Conservation (phyloP, 2,797 vertebrate genomes). For the Ptychadena robeensis region DNA sequence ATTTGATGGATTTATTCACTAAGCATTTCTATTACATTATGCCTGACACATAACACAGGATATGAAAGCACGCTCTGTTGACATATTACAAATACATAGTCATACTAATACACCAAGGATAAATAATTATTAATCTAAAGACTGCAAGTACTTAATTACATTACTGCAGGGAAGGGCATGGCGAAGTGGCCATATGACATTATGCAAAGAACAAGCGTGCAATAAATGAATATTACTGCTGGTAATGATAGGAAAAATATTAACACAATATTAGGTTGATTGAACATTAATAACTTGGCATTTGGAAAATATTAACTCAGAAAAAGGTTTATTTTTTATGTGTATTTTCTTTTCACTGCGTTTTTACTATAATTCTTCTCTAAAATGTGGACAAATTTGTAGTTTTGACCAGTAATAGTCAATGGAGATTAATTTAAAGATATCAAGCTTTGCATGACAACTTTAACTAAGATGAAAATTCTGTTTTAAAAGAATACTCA, state of each 20-base stretch:
- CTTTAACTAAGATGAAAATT: no score
- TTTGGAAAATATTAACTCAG: no score
- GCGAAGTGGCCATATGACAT: not conserved
- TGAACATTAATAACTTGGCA: not conserved
- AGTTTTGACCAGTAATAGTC: no score
- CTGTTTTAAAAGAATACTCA: no score
- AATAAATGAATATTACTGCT: not conserved
- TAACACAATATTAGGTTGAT: not conserved
- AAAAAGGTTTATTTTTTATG: no score
- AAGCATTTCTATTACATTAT: slow-evolving; percentile 21
- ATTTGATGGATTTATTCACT: slow-evolving; percentile 40
- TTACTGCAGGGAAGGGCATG: not conserved
- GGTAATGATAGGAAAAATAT: no score
- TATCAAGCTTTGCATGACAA: no score
- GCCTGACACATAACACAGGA: slow-evolving; percentile 12
- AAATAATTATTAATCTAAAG: slow-evolving; percentile 1
- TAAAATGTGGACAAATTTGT: no score
- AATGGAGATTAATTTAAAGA: no score
- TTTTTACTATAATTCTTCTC: no score
- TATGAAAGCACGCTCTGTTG: slow-evolving; percentile 15
- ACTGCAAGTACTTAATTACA: not conserved
- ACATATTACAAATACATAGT: slow-evolving; percentile 2
- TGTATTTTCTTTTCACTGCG: no score
- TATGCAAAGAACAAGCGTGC: not conserved
- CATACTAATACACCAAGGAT: not conserved